Conservation (phyloP, 2,888 invertebrate species). For the Anthophora plumipes region DNA sequence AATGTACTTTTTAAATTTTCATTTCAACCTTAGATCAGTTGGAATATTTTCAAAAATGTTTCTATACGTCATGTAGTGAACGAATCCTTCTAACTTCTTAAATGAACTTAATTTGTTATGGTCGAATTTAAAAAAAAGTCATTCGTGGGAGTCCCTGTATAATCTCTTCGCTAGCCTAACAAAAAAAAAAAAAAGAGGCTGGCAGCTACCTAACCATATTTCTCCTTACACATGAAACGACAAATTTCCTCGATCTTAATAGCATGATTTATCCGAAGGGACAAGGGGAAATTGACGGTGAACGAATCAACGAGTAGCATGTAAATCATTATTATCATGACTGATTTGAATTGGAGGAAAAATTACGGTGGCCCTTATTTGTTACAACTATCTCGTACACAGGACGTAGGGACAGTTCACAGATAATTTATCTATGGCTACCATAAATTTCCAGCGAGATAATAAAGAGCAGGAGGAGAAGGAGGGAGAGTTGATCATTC, state of each 20-base stretch:
- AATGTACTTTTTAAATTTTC: too few species aligned
- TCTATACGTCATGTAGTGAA: too few species aligned
- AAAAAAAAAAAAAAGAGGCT: too few species aligned
- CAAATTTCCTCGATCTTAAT: not conserved
- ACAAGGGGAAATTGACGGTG: slow-evolving; percentile 8
- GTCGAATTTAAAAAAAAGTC: too few species aligned
- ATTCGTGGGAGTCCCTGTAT: too few species aligned
- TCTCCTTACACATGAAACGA: not conserved
- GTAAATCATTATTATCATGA: slow-evolving; percentile 52
- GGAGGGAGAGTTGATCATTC: too few species aligned
- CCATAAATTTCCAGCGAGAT: slow-evolving; percentile 55
- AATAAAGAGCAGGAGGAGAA: too few species aligned
- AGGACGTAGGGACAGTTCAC: slow-evolving; percentile 7
- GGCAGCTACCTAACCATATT: not conserved
- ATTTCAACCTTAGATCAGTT: too few species aligned
- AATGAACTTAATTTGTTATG: too few species aligned
- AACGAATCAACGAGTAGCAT: not conserved
- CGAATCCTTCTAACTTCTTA: too few species aligned
- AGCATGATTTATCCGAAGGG: not conserved
- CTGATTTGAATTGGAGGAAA: slow-evolving; percentile 41
- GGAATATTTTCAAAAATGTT: too few species aligned
- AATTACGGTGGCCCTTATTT: slow-evolving; percentile 46
- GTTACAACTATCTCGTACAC: slow-evolving; percentile 51
- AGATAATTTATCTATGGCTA: slow-evolving; percentile 58
- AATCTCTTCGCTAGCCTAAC: not conserved